Conservation (phyloP, 2,888 invertebrate species). For the Matsumyia berberina region DNA sequence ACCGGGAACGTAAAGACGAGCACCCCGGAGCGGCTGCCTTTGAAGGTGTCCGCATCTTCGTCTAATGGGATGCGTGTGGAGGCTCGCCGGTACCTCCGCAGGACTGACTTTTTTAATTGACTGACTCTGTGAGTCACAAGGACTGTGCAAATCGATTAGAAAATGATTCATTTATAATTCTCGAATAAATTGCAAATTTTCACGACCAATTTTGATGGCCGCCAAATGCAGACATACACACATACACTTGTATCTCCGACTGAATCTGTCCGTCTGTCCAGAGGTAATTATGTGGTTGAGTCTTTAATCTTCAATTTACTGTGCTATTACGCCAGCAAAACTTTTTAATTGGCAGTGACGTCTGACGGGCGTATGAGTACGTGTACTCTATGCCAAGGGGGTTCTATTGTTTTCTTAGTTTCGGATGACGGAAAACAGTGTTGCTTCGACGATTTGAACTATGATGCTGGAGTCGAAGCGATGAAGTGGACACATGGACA, state of each 20-base stretch:
- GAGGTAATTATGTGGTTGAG: slow-evolving; percentile 40
- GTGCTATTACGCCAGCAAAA: slow-evolving; percentile 34
- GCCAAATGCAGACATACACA: too few relatives aligned
- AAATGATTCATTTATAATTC: slow-evolving; percentile 61
- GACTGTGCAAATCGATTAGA: slow-evolving; percentile 55
- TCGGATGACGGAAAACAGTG: slow-evolving; percentile 29
- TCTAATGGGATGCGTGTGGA: slow-evolving; percentile 50
- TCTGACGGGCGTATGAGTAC: neutral
- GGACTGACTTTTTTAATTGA: slow-evolving; percentile 38
- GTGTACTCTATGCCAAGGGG: neutral
- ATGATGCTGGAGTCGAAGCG: slow-evolving; percentile 4
- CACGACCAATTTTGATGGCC: slow-evolving; percentile 65
- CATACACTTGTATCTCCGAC: slow-evolving; percentile 20
- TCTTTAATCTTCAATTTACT: slow-evolving; percentile 50
- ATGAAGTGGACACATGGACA: slow-evolving; percentile 4
- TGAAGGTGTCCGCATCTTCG: slow-evolving; percentile 11
- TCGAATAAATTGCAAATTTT: slow-evolving; percentile 59
- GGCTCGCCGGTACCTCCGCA: neutral
- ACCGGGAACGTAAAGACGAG: slow-evolving; percentile 33
- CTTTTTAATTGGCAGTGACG: slow-evolving; percentile 55
- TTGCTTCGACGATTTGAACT: slow-evolving; percentile 12
- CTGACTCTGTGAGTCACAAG: slow-evolving; percentile 11
- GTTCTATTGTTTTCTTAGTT: slow-evolving; percentile 42
- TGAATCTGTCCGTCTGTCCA: slow-evolving; percentile 3
- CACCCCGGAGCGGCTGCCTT: slow-evolving; percentile 50